These are phyloP conservation scores for Bombus soroeensis DNA, from an alignment of 1,140 invertebrate species.

Conservation along the genomic window DNA sequence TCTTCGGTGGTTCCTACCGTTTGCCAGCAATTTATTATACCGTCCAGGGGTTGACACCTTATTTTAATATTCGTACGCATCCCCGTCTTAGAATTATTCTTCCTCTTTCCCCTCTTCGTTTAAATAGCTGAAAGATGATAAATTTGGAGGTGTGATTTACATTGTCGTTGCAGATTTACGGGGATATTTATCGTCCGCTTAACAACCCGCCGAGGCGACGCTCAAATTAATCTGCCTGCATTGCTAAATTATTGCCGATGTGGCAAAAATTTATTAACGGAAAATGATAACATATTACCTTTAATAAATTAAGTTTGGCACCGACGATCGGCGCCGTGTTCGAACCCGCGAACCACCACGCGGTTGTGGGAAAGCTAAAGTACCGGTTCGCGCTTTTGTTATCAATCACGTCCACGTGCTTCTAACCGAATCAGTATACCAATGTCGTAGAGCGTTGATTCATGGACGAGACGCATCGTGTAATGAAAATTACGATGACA, in stretches of 20 bases:
- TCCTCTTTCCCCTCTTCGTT: not conserved
- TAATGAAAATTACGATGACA: slow-evolving; percentile 57
- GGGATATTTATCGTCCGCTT: slow-evolving; percentile 57
- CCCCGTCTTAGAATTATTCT: slow-evolving; percentile 27
- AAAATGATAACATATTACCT: slow-evolving; percentile 45
- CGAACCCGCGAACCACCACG: not conserved
- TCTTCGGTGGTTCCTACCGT: not conserved
- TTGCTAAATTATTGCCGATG: slow-evolving; percentile 50
- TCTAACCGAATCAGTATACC: slow-evolving; percentile 33
- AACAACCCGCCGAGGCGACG: slow-evolving; percentile 21
- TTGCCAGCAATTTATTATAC: slow-evolving; percentile 43
- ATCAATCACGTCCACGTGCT: slow-evolving; percentile 52
- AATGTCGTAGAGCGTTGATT: slow-evolving; percentile 17
- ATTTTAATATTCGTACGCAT: slow-evolving; percentile 44
- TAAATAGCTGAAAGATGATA: slow-evolving; percentile 41
- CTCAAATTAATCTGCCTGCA: slow-evolving; percentile 59
- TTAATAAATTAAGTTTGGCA: slow-evolving; percentile 51
- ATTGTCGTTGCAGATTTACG: slow-evolving; percentile 48
- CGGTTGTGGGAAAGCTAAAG: slow-evolving; percentile 13
- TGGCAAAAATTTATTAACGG: slow-evolving; percentile 48
- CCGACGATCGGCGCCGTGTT: not conserved
- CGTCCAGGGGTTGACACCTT: not conserved
- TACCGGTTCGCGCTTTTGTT: slow-evolving; percentile 36
- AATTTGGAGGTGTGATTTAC: slow-evolving; percentile 54
- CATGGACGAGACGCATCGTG: not conserved